Evolutionary conservation across 2,113 vertebrate genomes (phyloP).

Genomic region (Glaucomys volans): DNA sequence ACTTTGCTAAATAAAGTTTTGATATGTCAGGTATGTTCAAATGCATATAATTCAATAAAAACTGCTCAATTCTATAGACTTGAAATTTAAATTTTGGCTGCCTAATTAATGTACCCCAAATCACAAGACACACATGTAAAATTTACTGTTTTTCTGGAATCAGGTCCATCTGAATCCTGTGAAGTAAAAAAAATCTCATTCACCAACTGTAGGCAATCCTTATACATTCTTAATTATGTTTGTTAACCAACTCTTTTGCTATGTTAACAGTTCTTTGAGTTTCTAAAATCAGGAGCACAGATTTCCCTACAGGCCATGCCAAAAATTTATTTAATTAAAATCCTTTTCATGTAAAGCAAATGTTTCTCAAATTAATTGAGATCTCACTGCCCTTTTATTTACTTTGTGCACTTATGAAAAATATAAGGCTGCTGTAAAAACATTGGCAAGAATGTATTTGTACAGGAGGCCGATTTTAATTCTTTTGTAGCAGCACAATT

Average conservation of each 20-base stretch:
- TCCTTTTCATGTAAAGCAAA: not conserved
- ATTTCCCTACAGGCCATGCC: not conserved
- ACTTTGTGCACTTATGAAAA: not conserved
- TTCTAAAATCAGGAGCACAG: constrained; percentile 4
- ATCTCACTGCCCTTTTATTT: not conserved
- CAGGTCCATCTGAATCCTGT: not conserved
- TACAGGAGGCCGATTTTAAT: too few relatives aligned
- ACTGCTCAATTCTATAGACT: not conserved
- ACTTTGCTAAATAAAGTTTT: not conserved
- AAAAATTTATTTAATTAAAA: constrained; percentile 15
- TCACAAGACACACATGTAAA: not conserved
- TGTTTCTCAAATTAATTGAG: not conserved
- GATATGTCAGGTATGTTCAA: not conserved
- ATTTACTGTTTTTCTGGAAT: not conserved
- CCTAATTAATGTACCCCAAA: not conserved
- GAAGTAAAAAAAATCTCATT: not conserved
- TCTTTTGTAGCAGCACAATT: too few relatives aligned
- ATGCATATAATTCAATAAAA: not conserved
- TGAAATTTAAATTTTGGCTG: not conserved
- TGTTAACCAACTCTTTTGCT: not conserved
- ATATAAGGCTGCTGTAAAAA: not conserved
- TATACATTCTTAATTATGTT: not conserved
- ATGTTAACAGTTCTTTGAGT: not conserved
- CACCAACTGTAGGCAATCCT: not conserved
- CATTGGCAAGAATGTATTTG: too few relatives aligned